Evolutionary conservation across 2,797 vertebrate genomes (phyloP).

Genomic region (Capromys pilorides): DNA sequence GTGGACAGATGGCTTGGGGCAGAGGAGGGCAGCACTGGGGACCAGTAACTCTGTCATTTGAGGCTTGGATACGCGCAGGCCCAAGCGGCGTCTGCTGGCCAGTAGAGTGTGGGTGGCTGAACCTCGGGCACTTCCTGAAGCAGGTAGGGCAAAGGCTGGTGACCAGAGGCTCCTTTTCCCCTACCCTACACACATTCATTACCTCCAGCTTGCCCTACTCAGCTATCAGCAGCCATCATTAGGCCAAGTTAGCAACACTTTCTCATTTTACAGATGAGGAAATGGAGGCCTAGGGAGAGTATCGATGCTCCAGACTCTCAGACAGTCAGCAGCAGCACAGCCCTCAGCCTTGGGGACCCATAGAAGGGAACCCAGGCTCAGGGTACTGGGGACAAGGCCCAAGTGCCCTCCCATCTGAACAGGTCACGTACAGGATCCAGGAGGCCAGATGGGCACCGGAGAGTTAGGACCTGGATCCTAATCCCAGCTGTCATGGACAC

Average conservation of each 20-base stretch:
- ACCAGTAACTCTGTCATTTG: constrained; percentile 62
- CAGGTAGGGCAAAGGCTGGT: not conserved
- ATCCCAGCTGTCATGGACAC: not conserved
- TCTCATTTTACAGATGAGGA: not conserved
- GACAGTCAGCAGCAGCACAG: not conserved
- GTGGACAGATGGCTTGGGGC: not conserved
- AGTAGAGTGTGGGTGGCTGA: constrained; percentile 65
- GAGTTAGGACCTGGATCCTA: not conserved
- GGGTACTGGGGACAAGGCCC: not conserved
- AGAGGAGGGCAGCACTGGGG: constrained; percentile 25
- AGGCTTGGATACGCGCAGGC: constrained; percentile 75
- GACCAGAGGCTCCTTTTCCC: not conserved
- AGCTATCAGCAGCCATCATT: not conserved
- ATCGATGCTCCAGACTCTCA: not conserved
- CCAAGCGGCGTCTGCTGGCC: constrained; percentile 65
- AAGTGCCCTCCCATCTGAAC: not conserved
- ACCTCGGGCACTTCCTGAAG: constrained; percentile 5
- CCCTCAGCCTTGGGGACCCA: not conserved
- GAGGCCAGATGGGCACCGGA: not conserved
- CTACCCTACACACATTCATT: fast-evolving
- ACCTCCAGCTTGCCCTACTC: not conserved
- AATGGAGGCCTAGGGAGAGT: constrained; percentile 8
- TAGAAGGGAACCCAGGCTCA: not conserved
- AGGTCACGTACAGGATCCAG: not conserved
- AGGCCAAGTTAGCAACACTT: not conserved